Evolutionary conservation across 2,888 invertebrate species (phyloP).

Genomic region (Tridacna crocea): DNA sequence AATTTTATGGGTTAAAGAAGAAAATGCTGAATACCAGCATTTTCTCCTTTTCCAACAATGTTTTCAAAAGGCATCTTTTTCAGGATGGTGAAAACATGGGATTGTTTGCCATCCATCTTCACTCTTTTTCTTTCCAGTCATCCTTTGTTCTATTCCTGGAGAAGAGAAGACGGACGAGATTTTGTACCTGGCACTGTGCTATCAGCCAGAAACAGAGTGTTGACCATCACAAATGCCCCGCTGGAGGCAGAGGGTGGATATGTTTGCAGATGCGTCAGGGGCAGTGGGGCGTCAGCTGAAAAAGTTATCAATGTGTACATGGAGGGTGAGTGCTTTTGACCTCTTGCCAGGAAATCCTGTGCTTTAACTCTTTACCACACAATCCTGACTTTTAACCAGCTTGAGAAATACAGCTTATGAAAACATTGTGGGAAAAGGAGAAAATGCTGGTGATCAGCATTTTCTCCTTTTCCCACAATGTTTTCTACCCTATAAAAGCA

Average conservation of each 20-base stretch:
- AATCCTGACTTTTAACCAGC: background rate
- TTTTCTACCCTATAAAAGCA: background rate
- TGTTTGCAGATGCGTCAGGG: slow-evolving; percentile 36
- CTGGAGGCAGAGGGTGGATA: slow-evolving; percentile 56
- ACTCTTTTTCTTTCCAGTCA: slow-evolving; percentile 27
- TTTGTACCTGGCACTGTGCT: slow-evolving; percentile 40
- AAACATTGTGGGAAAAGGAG: background rate
- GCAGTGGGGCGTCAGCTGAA: slow-evolving; percentile 11
- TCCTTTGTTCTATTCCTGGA: slow-evolving; percentile 47
- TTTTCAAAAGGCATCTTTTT: too few relatives aligned
- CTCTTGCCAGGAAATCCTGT: background rate
- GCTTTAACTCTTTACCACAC: background rate
- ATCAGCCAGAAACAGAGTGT: slow-evolving; percentile 40
- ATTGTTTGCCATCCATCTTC: too few relatives aligned
- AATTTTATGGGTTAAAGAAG: too few relatives aligned
- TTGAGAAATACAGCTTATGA: background rate
- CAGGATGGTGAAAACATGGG: too few relatives aligned
- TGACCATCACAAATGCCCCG: slow-evolving; percentile 46
- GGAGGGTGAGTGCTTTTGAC: slow-evolving; percentile 33
- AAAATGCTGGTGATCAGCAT: background rate
- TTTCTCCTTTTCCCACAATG: background rate
- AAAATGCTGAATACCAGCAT: too few relatives aligned
- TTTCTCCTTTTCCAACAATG: too few relatives aligned
- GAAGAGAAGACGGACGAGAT: slow-evolving; percentile 39
- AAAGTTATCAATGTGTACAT: slow-evolving; percentile 34